A percentile compares a stretch with the other conserved stretches of the same genome.
These are phyloP conservation scores for Chrysochloris asiatica DNA, from an alignment of 2,113 vertebrate species.

Conservation along the genomic window DNA sequence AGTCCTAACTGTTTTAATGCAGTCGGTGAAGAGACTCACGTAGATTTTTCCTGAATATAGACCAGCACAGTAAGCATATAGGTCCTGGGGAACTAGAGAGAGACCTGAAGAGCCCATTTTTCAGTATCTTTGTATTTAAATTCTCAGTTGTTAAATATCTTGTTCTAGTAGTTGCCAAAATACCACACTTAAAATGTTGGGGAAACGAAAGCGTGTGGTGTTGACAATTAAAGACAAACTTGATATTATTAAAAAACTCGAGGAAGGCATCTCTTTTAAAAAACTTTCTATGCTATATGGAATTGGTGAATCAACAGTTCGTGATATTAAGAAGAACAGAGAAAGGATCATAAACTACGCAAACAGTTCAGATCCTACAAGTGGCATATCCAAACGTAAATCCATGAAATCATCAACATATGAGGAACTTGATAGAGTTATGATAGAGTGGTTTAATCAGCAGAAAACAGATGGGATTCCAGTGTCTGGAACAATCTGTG, in stretches of 20 bases:
- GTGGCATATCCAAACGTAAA: conserved; percentile 76
- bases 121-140: not conserved
- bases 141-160: conserved; percentile 33
- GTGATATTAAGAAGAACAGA: conserved; percentile 80
- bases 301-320: conserved; percentile 79
- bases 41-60: conserved; percentile 3
- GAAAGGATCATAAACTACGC: conserved; percentile 80
- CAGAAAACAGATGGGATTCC: conserved; percentile 77
- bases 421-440: conserved; percentile 79
- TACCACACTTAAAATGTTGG: conserved; percentile 68
- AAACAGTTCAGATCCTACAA: conserved; percentile 75
- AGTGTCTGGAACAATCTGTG: conserved; percentile 77
- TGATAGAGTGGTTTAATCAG: conserved; percentile 81
- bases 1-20: not conserved
- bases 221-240: conserved; percentile 81
- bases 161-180: not conserved
- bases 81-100: not conserved
- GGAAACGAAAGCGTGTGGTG: conserved; percentile 78
- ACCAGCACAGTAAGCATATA: not conserved
- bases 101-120: conserved; percentile 4
- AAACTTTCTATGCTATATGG: conserved; percentile 77
- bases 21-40: not conserved
- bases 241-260: conserved; percentile 79
- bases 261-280: conserved; percentile 80
- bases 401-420: conserved; percentile 81